Base-by-base conservation (phyloP, 2,113 vertebrate genomes). In the Ceyx melanurus region DNA sequence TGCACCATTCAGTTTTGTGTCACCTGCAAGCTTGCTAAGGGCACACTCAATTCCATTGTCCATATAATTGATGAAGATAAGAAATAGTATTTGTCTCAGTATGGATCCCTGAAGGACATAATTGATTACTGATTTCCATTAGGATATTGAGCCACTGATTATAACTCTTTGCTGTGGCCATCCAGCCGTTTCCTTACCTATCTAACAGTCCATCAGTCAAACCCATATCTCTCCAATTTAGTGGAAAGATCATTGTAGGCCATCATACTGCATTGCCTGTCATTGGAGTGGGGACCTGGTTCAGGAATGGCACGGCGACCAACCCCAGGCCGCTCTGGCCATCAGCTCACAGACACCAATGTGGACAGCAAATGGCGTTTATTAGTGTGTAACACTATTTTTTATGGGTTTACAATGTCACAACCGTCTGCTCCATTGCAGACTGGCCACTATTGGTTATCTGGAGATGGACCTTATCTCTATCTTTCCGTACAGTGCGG, bases 91-190 rank as follows among this genome's bases (percentile, higher is more conserved):
- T 40, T 13, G 22, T 50, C 17, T 9, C 10, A 26, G 26, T 40
- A 43, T 1, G 12, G 31, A 54, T 16, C 7, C 26, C 40, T 37
- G 29, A 77, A 23, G 35, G 5, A 28, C 15, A 14, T 23, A 3
- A 21, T 23, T 19, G 28, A 13, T 73, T 33, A 35, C 4, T n/a
- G 8, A 2, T 25, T 65, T 68, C 20, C 13, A 19, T 31, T 18
- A 77, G 54, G 10, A 64, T 15, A 9, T 5, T 48, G 19, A 90
- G 11, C 7, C 23, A 19, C 5, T 77, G 33, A 67, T 1, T 2
- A 11, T 14, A 50, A 18, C 11, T 11, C 26, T 46, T 53, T 2
- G 3, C 18, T 1, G 2, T 11, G 17, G 2, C 8, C n/a, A 50
- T 60, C 5, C 28, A 60, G 16, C 7, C 9, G 35, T 51, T 70